Base-by-base conservation (phyloP, 2,888 invertebrate genomes). In the Ectemnius cavifrons region DNA sequence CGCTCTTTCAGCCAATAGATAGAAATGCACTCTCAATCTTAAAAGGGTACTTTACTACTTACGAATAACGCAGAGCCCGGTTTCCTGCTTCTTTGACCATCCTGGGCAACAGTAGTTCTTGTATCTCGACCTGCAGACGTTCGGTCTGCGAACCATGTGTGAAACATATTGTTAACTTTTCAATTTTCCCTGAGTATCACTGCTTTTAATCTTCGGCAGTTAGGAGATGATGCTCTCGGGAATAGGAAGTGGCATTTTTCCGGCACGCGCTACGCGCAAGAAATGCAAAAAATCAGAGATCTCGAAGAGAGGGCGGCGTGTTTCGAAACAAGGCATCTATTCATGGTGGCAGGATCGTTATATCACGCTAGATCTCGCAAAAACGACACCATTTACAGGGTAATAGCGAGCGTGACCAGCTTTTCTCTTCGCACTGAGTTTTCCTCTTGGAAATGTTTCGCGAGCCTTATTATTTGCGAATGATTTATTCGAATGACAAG, bases 71-170 rank as follows among this genome's bases (percentile, higher is more conserved):
- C 97, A 97, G 64, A 96, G 92, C 78, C 94, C 93, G 52, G 95
- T 94, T 81, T 94, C 93, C 4, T 94, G 93, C 84, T 95, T 94
- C 83, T 94, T 94, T 18, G 94, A 93, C 97, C 97, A 97, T 14
- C 97, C 97, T 2, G 96, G 95, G 91, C 97, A 97, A 92, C 97
- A 97, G 90, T 94, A 94, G 88, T 94, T 95, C 89, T 94, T 93
- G 89, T 93, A 93, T 81, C 95, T 93, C 75, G 95, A 94, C 85
- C 96, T 94, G 90, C 97, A 97, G 63, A 96, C 95, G 91, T 97
- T 96, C 2, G 96, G 96, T 67, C 96, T 97, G 93, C 16, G 94
- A 87, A 46, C 8, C 37, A 37, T 37, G 37, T 11, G 37, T 37
- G 6, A 37, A 37, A 37, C 8, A 37, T 11, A 37, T 37, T 37